Evolutionary conservation across 2,888 invertebrate genomes (phyloP).

Genomic region (Eupithecia dodoneata): DNA sequence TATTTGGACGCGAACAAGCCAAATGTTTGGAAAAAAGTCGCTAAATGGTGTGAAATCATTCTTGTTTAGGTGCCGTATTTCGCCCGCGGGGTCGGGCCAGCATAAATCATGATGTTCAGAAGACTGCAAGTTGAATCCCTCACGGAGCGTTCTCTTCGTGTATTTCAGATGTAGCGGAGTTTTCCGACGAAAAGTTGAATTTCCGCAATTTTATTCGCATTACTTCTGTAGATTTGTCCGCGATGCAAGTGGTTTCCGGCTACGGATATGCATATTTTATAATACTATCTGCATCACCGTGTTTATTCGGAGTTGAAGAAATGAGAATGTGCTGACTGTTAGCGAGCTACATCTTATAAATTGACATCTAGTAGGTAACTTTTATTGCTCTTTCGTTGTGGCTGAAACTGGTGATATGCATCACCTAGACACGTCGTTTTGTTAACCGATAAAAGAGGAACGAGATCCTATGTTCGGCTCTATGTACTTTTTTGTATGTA

Average conservation of each 20-base stretch:
- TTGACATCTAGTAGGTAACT: not conserved
- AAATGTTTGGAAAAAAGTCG: slow-evolving; percentile 49
- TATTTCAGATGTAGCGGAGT: slow-evolving; percentile 55
- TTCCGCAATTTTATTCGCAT: slow-evolving; percentile 45
- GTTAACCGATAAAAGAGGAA: no score
- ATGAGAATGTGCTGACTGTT: not conserved
- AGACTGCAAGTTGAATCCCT: slow-evolving; percentile 49
- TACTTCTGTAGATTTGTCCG: slow-evolving; percentile 34
- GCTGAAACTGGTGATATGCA: not conserved
- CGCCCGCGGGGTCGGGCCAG: slow-evolving; percentile 47
- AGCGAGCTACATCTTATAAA: not conserved
- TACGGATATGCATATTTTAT: slow-evolving; percentile 24
- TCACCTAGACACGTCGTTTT: no score
- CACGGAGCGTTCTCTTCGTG: slow-evolving; percentile 48
- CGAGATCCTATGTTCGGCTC: no score
- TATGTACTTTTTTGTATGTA: no score
- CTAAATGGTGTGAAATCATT: slow-evolving; percentile 69
- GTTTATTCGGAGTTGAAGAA: not conserved
- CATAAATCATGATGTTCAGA: slow-evolving; percentile 68
- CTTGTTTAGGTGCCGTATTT: slow-evolving; percentile 58
- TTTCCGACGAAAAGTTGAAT: slow-evolving; percentile 52
- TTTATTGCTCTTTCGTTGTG: not conserved
- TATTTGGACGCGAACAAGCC: slow-evolving; percentile 55
- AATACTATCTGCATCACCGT: slow-evolving; percentile 7
- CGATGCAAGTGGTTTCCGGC: slow-evolving; percentile 21